phyloP scores from a whole-genome alignment of 2,888 invertebrate species.

The Pachliopta kotzebuea region DNA sequence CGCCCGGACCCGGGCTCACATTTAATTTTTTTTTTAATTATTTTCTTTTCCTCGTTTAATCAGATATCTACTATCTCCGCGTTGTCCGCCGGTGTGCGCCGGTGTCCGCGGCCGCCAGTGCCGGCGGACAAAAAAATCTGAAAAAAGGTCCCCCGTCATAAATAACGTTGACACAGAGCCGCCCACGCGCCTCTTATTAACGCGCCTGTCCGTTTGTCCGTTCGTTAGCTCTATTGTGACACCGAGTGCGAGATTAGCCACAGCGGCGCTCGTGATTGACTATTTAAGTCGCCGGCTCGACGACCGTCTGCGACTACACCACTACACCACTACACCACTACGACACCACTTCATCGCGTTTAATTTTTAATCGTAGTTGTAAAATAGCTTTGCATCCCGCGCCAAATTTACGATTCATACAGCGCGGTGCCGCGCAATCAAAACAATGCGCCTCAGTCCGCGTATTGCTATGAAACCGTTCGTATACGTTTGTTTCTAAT shows the following conservation, averaged over 20 bases:
- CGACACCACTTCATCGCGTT: conserved; percentile 17
- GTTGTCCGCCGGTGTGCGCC: too few species aligned
- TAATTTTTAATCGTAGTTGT: conserved; percentile 23
- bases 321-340: too few species aligned
- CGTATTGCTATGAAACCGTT: conserved; percentile 10
- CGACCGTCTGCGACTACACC: conserved; percentile 63
- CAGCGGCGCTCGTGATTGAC: conserved; percentile 75
- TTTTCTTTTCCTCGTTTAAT: too few species aligned
- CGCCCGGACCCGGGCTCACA: too few species aligned
- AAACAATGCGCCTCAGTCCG: conserved; percentile 20
- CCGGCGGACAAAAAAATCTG: conserved; percentile 39
- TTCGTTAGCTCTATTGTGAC: conserved; percentile 78
- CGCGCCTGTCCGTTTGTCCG: conserved; percentile 74
- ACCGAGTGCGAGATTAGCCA: conserved; percentile 76
- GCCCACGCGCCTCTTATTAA: conserved; percentile 78
- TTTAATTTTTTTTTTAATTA: too few species aligned
- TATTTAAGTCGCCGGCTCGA: conserved; percentile 71
- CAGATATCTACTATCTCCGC: not conserved
- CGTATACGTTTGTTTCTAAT: conserved; percentile 19
- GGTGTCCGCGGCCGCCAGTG: conserved; percentile 14
- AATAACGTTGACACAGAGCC: conserved; percentile 77
- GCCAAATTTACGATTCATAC: conserved; percentile 18
- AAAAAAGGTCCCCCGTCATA: conserved; percentile 66
- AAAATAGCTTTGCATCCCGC: conserved; percentile 17
- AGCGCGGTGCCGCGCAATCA: conserved; percentile 22